Evolutionary conservation across 2,797 vertebrate genomes (phyloP), one percentile per base, ranked within the genome.

Genomic region (Squalus acanthias): DNA sequence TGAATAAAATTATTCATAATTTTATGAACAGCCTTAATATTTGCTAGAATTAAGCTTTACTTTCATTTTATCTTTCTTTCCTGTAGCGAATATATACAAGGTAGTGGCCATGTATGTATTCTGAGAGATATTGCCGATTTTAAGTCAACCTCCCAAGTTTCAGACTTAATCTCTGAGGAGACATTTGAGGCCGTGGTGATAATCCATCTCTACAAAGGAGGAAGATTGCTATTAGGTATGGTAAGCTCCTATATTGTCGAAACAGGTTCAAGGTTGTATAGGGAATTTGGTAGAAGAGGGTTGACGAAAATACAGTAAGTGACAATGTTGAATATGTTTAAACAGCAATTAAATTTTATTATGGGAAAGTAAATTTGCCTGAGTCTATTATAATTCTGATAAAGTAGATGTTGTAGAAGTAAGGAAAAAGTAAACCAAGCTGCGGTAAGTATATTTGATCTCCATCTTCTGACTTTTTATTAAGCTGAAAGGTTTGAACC

Each of bases 141-240:
- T 95, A 97, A 97, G 65, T 98, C 98, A 46, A 96, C 98, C 0
- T 96, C 97, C 26, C 98, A 98, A 65, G 97, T 99, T 65, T 97
- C 98, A 10, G 24, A 96, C 12, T 97, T 99, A 24, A 96, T 98
- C 29, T 97, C 72, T 26, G 96, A 97, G 0, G 97, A 97, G 96
- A 97, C 98, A 76, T 97, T 98, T 96, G 98, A 99, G 60, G 99
- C 97, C 2, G 99, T 98, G 0, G 96, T 99, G 97, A 99, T 98
- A 20, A 99, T 99, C 96, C 99, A 99, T 96, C 98, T 99, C 33
- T 99, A 98, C 93, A 98, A 98, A 98, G 98, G 97, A 96, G 99
- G 99, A 97, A 97, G 98, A 85, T 98, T 99, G 70, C 97, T 99
- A 87, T 97, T 98, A 97, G 99, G 99, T 99, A 98, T 98, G 72